Percentiles rank a stretch among this genome's conserved stretches.
Conservation (phyloP, 2,113 vertebrate species). For the Cheirogaleus medius region DNA sequence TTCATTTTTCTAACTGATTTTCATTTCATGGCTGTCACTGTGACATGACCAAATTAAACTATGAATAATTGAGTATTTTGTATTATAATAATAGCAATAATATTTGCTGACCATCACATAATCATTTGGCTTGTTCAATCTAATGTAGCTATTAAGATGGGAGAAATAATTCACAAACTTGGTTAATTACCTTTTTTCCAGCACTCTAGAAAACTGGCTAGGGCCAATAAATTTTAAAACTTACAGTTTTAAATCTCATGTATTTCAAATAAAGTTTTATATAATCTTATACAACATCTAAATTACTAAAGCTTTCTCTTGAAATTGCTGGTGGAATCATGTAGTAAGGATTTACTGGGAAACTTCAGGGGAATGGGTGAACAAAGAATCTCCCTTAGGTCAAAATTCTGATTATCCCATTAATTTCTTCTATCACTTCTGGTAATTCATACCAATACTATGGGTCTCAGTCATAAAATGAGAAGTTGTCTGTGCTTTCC, state of each 20-base stretch:
- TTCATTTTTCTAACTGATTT: conserved; percentile 57
- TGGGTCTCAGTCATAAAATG: neutral
- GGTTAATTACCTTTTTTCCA: conserved; percentile 14
- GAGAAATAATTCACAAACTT: neutral
- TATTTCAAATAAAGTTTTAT: conserved; percentile 34
- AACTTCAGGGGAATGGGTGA: neutral
- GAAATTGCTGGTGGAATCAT: neutral
- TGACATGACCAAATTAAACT: conserved; percentile 60
- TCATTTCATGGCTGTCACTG: conserved; percentile 56
- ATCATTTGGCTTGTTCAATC: conserved; percentile 38
- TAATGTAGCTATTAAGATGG: conserved; percentile 11
- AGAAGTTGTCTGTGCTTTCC: neutral
- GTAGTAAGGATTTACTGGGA: neutral
- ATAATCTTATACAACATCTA: neutral
- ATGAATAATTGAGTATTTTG: conserved; percentile 41
- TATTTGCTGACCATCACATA: conserved; percentile 20
- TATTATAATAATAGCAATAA: conserved; percentile 41
- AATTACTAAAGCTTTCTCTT: neutral
- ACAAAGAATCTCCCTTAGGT: neutral
- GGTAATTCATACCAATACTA: neutral
- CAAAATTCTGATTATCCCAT: neutral
- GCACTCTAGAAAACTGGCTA: neutral
- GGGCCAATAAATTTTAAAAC: neutral
- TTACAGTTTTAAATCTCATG: neutral
- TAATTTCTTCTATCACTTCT: neutral